Conservation (phyloP, 2,113 vertebrate genomes). For the Vicugna pacos region DNA sequence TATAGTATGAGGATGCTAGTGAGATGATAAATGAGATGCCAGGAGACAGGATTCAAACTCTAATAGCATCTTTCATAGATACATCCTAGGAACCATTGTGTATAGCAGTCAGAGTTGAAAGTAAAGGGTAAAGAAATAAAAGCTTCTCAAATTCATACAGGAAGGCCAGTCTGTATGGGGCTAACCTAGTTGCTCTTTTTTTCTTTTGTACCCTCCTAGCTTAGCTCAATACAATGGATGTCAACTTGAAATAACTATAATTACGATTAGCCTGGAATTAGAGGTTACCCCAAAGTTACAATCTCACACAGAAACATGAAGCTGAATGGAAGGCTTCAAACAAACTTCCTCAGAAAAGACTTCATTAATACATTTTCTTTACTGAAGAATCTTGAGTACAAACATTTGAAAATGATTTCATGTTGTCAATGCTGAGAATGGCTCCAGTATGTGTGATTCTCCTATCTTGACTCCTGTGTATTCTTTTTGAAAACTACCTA, state of each 20-base stretch:
- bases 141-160: neutral
- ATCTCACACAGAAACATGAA: neutral
- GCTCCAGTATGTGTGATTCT: neutral
- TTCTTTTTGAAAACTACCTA: neutral
- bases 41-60: neutral
- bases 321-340: neutral
- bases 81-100: neutral
- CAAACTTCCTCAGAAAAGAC: neutral
- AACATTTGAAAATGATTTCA: neutral
- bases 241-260: neutral
- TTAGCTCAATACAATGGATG: neutral
- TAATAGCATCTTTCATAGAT: neutral
- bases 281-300: neutral
- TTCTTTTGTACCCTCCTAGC: neutral
- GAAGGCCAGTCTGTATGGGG: neutral
- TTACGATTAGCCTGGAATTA: neutral
- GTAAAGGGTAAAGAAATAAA: neutral
- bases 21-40: neutral
- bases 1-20: neutral
- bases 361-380: neutral
- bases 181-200: neutral
- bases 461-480: neutral
- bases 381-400: neutral
- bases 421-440: neutral
- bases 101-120: neutral